Evolutionary conservation across 2,888 invertebrate species (phyloP), one percentile per base, ranked within the genome.

Genomic region (Drosophila testacea): DNA sequence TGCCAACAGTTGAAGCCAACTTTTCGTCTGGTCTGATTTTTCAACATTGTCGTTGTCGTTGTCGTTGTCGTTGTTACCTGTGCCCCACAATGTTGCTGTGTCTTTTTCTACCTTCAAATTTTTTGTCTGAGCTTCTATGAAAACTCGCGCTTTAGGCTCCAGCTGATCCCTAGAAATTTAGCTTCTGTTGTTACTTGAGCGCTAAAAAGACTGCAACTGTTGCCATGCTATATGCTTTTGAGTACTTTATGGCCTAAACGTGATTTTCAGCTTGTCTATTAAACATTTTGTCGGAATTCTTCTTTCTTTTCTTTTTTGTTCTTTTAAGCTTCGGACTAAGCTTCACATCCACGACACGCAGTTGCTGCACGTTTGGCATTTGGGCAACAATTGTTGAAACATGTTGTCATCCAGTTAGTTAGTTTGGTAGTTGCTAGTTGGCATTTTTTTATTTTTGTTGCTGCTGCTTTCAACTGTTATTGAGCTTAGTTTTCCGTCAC

Each of bases 391-490:
- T 85, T 84, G 84, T 70, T 84, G 88, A 87, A 83, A 87, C 88
- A 85, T 89, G 84, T 79, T 84, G 88, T 81, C 88, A 89, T 77
- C 73, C 73, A 83, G 89, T 86, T 86, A 86, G 88, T 88, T 83
- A 68, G 87, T 65, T 73, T 61, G 42, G 54, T 48, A 68, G 51
- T 59, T 69, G 47, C 34, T 42, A 67, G 6, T 62, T 69, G 50
- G 28, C 11, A 30, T 30, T 63, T 42, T 36, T 60, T 36, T 60
- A 64, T 32, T n/a, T n/a, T n/a, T 59, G 39, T 36, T 22, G 42
- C 47, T 30, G 42, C 50, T 30, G 9, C 39, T 47, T 13, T 34
- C 57, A 22, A 46, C 59, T 60, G 50, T 60, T 56, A 39, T 62
- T 59, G 48, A 50, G 71, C 63, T 66, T 62, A 47, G 39, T 44